These are phyloP conservation scores for Mallateleia sp. DNA, from an alignment of 2,888 invertebrate species.

Conservation along the genomic window DNA sequence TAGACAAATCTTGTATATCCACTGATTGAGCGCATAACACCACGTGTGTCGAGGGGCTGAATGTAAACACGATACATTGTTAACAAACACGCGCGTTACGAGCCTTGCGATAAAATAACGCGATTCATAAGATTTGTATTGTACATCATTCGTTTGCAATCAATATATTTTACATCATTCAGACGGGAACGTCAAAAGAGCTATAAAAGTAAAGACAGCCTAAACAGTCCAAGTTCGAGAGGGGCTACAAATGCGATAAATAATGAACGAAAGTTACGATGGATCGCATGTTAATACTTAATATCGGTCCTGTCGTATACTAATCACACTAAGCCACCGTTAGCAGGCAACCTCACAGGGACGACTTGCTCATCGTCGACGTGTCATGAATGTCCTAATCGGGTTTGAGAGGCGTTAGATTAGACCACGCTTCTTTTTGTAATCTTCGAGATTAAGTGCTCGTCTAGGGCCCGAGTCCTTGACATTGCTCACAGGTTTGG, in stretches of 20 bases:
- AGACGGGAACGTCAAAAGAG: constrained; percentile 49
- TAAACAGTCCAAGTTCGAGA: constrained; percentile 21
- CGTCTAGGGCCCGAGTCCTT: constrained; percentile 96
- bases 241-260: constrained; percentile 55
- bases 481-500: constrained; percentile 93
- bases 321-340: constrained; percentile 57
- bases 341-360: too few relatives aligned
- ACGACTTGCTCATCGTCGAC: too few relatives aligned
- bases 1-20: too few relatives aligned
- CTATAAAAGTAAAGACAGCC: constrained; percentile 63
- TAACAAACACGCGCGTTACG: too few relatives aligned
- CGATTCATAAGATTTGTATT: background rate
- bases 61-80: background rate
- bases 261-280: constrained; percentile 53
- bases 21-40: too few relatives aligned
- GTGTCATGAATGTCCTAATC: constrained; percentile 32
- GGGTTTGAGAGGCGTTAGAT: constrained; percentile 91
- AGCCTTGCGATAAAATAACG: constrained; percentile 10
- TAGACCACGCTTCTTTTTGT: constrained; percentile 97
- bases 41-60: too few relatives aligned
- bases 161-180: constrained; percentile 58
- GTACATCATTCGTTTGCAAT: constrained; percentile 8
- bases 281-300: constrained; percentile 65
- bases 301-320: constrained; percentile 63
- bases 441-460: constrained; percentile 97